Evolutionary conservation across 2,797 vertebrate genomes (phyloP).

Genomic region (Acrossocheilus wenchowensis): DNA sequence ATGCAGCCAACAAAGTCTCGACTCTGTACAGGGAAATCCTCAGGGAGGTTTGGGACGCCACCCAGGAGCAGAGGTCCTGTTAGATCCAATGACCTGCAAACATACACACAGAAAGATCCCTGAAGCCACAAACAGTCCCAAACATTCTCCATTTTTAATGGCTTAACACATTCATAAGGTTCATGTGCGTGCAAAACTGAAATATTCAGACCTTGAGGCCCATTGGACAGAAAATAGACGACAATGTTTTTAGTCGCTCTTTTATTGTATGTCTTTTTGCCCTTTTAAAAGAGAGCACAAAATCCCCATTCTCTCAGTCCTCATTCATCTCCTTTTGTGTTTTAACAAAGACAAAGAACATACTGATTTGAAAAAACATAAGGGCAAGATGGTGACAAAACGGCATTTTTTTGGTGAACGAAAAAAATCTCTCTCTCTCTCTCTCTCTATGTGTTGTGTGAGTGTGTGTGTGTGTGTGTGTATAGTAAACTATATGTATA

Average conservation of each 20-base stretch:
- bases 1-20: conserved; percentile 96
- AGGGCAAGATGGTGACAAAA: neutral
- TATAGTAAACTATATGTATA: no score
- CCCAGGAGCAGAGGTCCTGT: conserved; percentile 94
- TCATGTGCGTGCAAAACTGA: neutral
- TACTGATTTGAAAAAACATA: neutral
- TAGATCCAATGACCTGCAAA: conserved; percentile 89
- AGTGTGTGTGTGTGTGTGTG: no score
- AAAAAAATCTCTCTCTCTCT: no score
- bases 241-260: neutral
- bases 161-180: neutral
- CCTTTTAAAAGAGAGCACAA: neutral
- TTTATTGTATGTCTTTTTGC: neutral
- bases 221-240: neutral
- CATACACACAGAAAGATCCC: neutral
- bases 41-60: conserved; percentile 94
- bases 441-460: no score
- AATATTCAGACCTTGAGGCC: neutral
- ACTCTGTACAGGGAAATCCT: conserved; percentile 94
- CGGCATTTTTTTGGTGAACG: no score
- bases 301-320: neutral
- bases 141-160: neutral
- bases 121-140: neutral
- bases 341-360: neutral
- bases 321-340: conserved; percentile 14